These are phyloP conservation scores for Lottia scabra DNA, from an alignment of 2,888 invertebrate species.

Conservation along the genomic window DNA sequence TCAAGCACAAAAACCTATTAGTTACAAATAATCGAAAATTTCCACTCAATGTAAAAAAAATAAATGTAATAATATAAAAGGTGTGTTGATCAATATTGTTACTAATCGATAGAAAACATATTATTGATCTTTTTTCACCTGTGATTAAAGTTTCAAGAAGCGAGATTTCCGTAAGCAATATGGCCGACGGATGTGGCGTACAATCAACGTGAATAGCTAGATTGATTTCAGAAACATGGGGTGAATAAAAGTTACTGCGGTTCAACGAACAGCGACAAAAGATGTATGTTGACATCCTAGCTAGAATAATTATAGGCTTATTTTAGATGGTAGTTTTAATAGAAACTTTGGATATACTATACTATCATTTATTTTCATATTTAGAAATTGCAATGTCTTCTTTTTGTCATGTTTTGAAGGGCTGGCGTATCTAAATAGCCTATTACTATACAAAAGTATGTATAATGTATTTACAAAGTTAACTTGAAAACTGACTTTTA, in stretches of 20 bases:
- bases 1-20: too few species aligned
- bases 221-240: conserved; percentile 4
- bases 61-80: neutral
- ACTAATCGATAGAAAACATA: neutral
- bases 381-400: neutral
- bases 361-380: conserved; percentile 2
- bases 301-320: conserved; percentile 1
- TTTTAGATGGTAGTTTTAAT: conserved; percentile 3
- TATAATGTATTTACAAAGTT: neutral
- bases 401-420: neutral
- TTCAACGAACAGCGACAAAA: neutral
- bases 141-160: conserved; percentile 3
- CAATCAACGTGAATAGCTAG: neutral
- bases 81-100: neutral
- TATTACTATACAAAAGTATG: conserved; percentile 3
- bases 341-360: neutral
- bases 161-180: conserved; percentile 1
- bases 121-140: too few species aligned
- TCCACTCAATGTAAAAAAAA: too few species aligned
- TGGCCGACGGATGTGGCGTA: neutral
- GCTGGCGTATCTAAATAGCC: conserved; percentile 1
- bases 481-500: conserved; percentile 1
- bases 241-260: conserved; percentile 4
- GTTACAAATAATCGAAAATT: too few species aligned
- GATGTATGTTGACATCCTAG: neutral